Base-by-base conservation (phyloP, 2,797 vertebrate genomes). In the Sebastes trivittatus region DNA sequence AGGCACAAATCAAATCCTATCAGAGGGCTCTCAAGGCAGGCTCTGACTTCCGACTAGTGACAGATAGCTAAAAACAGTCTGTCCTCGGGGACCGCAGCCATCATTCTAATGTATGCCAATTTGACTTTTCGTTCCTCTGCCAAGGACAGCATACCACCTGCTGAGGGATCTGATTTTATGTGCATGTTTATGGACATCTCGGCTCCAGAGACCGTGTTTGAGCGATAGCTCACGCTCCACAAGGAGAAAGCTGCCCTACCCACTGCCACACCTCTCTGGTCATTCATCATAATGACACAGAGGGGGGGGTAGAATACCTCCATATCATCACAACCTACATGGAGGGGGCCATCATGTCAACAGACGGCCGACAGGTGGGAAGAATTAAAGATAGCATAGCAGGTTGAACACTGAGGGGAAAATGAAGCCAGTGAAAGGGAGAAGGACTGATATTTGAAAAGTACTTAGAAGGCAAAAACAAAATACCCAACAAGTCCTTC, bases 91-190 rank as follows among this genome's bases (percentile, higher is more conserved):
- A 82, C 27, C 36, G 80, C 76, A 60, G 74, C 81, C 84, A 82
- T 94, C 92, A 84, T 82, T 93, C 79, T 94, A 94, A 96, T 94
- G 87, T 92, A 94, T 93, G 93, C 94, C 94, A 92, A 85, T 94
- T 93, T 94, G 90, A 94, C 92, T 93, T 93, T 92, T 84, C 70
- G 69, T 83, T 89, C 88, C 77, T 78, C 69, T 70, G 87, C 91
- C 93, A 94, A 94, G 95, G 95, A 95, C 95, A 93, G 88, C 75
- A 81, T 92, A 83, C 93, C 94, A 95, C 94, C 95, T 95, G 93
- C 92, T 87, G 92, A 93, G 94, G 78, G 88, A 90, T 90, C 84
- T 76, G 88, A 93, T 94, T 94, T 94, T 92, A 94, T 94, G 92
- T 86, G 89, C 91, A 92, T 93, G 90, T 95, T 94, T 95, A 94